Evolutionary conservation across 2,113 vertebrate genomes (phyloP).

Genomic region (Riparia riparia): DNA sequence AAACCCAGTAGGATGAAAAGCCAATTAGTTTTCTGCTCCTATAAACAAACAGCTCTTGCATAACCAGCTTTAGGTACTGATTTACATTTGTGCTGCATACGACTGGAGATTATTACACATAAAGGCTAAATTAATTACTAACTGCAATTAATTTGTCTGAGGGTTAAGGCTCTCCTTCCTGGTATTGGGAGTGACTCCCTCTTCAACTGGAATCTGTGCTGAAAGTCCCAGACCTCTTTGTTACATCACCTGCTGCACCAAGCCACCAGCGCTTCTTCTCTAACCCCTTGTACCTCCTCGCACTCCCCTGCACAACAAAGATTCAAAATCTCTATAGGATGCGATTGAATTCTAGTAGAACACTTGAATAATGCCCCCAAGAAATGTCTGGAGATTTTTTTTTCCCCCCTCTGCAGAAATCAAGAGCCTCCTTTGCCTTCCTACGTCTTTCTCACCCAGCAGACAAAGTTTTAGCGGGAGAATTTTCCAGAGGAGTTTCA

Average conservation of each 20-base stretch:
- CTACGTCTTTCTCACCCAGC: accelerated
- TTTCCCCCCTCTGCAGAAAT: neutral
- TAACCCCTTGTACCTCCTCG: accelerated
- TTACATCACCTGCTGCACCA: neutral
- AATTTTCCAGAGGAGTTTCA: neutral
- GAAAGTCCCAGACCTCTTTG: neutral
- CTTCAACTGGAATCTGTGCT: neutral
- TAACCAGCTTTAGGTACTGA: neutral
- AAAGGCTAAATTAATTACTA: neutral
- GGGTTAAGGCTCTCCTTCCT: neutral
- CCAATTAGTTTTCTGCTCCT: neutral
- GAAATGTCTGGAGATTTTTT: accelerated
- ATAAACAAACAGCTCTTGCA: neutral
- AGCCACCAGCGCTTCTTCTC: neutral
- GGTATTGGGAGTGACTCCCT: accelerated
- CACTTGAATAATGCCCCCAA: accelerated
- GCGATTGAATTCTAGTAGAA: neutral
- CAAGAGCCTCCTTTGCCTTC: neutral
- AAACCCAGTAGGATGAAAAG: neutral
- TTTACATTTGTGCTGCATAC: neutral
- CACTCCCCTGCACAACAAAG: neutral
- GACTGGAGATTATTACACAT: neutral
- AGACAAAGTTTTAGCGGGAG: neutral
- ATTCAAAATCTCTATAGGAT: neutral
- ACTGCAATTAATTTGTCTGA: neutral